Conservation (phyloP, 35 echinoderm and acorn worm genomes). For the Diadema setosum region DNA sequence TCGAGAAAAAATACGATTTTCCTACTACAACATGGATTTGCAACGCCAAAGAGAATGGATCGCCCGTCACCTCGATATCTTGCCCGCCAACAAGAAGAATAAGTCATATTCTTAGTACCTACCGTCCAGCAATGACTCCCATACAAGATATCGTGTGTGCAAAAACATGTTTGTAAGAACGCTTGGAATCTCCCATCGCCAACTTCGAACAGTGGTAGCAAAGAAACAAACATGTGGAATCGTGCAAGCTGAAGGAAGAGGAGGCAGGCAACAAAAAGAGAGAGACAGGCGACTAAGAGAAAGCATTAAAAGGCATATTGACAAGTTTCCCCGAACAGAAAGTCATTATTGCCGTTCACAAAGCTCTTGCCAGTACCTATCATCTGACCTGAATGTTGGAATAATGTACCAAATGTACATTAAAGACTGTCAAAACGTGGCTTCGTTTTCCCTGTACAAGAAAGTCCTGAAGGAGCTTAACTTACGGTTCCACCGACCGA, state of each 20-base stretch:
- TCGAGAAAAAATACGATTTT: too few relatives aligned
- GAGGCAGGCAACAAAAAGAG: background rate
- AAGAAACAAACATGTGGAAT: background rate
- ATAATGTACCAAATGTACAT: slow-evolving; percentile 46
- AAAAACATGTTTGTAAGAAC: slow-evolving; percentile 29
- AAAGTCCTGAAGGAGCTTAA: slow-evolving; percentile 8
- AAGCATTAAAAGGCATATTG: slow-evolving; percentile 23
- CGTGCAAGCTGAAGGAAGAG: slow-evolving; percentile 19
- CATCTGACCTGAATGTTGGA: slow-evolving; percentile 12
- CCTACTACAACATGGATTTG: too few relatives aligned
- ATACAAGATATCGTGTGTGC: background rate
- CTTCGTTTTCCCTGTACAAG: background rate
- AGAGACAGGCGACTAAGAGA: background rate
- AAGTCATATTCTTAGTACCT: slow-evolving; percentile 30
- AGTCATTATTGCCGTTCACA: slow-evolving; percentile 35
- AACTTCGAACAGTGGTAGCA: background rate
- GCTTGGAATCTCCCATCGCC: background rate
- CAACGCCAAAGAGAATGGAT: slow-evolving; percentile 62
- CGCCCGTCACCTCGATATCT: background rate
- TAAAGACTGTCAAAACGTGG: background rate
- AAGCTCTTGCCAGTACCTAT: slow-evolving; percentile 5
- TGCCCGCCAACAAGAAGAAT: background rate
- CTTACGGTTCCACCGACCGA: slow-evolving; percentile 39
- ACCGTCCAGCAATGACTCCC: background rate
- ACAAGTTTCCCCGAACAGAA: slow-evolving; percentile 46